Evolutionary conservation across 2,888 invertebrate species (phyloP).

Genomic region (Ecliptopera silaceata): DNA sequence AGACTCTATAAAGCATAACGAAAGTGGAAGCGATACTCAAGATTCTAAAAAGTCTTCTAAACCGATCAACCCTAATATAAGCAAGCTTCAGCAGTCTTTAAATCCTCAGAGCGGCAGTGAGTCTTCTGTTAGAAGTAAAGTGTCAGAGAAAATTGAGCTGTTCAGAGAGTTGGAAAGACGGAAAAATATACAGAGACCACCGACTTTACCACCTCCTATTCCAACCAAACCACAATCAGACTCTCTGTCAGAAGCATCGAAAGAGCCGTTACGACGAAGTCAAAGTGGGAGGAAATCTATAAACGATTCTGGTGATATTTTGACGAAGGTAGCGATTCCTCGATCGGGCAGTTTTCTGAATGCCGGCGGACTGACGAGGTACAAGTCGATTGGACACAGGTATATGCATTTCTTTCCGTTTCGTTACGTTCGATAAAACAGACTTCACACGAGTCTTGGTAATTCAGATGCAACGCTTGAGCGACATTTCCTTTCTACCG

Average conservation of each 20-base stretch:
- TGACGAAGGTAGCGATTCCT: conserved; percentile 93
- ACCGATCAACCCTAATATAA: conserved; percentile 48
- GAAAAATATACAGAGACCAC: conserved; percentile 75
- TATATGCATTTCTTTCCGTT: conserved; percentile 60
- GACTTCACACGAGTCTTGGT: conserved; percentile 40
- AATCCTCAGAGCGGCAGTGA: conserved; percentile 48
- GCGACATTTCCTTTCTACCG: conserved; percentile 56
- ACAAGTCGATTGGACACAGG: conserved; percentile 88
- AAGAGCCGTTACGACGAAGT: conserved; percentile 71
- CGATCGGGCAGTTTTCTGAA: conserved; percentile 93
- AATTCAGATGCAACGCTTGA: conserved; percentile 51
- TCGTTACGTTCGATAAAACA: conserved; percentile 45
- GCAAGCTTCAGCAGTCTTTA: conserved; percentile 50
- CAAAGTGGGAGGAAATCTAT: conserved; percentile 76
- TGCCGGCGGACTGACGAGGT: conserved; percentile 89
- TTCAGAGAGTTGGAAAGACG: conserved; percentile 76
- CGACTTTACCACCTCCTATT: conserved; percentile 75
- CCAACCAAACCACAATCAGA: conserved; percentile 66
- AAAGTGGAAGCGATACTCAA: conserved; percentile 78
- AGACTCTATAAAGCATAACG: conserved; percentile 72
- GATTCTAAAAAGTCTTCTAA: conserved; percentile 76
- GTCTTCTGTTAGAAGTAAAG: conserved; percentile 74
- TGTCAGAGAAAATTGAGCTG: conserved; percentile 79
- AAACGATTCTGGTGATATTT: conserved; percentile 88
- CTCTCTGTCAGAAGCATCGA: conserved; percentile 53